Conservation (phyloP, 2,888 invertebrate species). For the Beris morrisii region DNA sequence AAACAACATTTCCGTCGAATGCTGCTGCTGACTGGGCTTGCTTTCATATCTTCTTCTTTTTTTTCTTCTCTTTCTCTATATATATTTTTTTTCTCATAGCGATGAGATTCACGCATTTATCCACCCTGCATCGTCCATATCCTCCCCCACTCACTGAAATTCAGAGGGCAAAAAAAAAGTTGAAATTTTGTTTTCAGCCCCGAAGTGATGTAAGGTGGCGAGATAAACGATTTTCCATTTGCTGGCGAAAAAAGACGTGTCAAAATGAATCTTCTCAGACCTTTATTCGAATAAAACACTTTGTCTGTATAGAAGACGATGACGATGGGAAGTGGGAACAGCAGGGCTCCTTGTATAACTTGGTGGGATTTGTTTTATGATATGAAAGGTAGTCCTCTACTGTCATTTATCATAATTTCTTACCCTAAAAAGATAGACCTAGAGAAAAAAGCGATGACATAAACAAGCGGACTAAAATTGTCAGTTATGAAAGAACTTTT, state of each 20-base stretch:
- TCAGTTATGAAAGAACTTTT: too few species aligned
- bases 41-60: constrained; percentile 20
- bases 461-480: constrained; percentile 20
- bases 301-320: constrained; percentile 10
- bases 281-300: constrained; percentile 30
- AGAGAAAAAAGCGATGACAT: constrained; percentile 25
- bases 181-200: constrained; percentile 25
- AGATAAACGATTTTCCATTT: constrained; percentile 38
- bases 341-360: constrained; percentile 30
- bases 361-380: constrained; percentile 34
- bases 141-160: constrained; percentile 6
- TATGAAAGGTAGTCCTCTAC: constrained; percentile 30
- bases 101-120: constrained; percentile 10
- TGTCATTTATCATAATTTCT: constrained; percentile 37
- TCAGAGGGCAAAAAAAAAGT: constrained; percentile 12
- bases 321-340: constrained; percentile 18
- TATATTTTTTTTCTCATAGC: constrained; percentile 16
- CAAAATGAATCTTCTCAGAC: constrained; percentile 30
- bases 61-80: constrained; percentile 11
- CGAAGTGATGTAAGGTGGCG: constrained; percentile 35
- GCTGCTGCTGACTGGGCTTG: constrained; percentile 5
- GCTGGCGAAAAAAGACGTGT: constrained; percentile 27
- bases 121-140: constrained; percentile 4
- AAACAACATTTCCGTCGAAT: constrained; percentile 33
- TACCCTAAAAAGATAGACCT: constrained; percentile 26